A percentile compares a stretch with the other conserved stretches of the same genome.
Evolutionary conservation across 2,113 vertebrate genomes (phyloP).

Genomic region (Dicaeum eximium): DNA sequence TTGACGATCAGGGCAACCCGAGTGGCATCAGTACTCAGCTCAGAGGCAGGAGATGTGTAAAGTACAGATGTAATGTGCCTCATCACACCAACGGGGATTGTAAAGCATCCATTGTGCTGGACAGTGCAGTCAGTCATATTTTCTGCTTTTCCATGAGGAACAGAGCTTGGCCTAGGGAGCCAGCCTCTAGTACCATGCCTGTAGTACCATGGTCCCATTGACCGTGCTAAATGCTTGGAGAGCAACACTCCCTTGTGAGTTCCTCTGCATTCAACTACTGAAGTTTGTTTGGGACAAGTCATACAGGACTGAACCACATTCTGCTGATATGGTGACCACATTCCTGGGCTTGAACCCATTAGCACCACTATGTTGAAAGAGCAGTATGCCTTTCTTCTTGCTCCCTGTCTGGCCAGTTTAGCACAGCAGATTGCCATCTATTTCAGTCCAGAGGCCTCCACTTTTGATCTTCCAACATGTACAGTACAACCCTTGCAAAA

Average conservation of each 20-base stretch:
- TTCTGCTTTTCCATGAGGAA: background rate
- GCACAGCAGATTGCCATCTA: background rate
- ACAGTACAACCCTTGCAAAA: background rate
- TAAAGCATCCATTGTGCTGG: background rate
- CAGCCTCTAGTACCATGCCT: background rate
- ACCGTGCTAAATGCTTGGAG: background rate
- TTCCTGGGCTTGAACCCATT: background rate
- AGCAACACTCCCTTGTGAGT: background rate
- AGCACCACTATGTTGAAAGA: background rate
- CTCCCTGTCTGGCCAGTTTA: background rate
- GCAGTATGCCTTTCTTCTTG: background rate
- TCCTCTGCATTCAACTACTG: background rate
- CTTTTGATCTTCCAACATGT: background rate
- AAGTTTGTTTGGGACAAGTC: background rate
- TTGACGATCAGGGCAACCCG: background rate
- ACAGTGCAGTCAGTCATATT: background rate
- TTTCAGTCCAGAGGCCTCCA: background rate
- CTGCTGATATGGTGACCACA: background rate
- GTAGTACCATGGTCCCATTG: background rate
- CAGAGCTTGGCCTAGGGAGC: background rate
- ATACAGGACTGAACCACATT: background rate
- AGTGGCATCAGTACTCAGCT: no score
- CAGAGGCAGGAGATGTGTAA: background rate
- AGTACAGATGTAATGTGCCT: background rate
- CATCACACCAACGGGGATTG: background rate